Evolutionary conservation across 2,888 invertebrate genomes (phyloP).

Genomic region (Dolichopus griseipennis): DNA sequence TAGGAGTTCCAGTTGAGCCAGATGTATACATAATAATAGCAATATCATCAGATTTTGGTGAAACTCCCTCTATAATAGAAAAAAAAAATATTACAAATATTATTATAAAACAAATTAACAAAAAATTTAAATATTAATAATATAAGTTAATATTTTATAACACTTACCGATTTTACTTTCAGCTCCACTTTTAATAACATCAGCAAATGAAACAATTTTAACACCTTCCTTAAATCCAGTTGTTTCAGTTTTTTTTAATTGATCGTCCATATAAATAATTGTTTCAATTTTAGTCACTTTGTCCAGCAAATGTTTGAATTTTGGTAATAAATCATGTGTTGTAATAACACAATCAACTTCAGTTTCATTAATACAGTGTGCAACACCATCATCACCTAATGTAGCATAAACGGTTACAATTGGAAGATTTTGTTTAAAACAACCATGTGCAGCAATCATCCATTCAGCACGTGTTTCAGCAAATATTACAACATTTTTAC

Average conservation of each 20-base stretch:
- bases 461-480: constrained; percentile 97
- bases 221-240: constrained; percentile 65
- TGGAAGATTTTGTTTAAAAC: constrained; percentile 89
- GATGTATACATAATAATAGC: constrained; percentile 99
- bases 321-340: constrained; percentile 81
- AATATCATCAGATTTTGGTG: constrained; percentile 64
- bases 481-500: constrained; percentile 79
- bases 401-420: constrained; percentile 97
- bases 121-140: constrained; percentile 6
- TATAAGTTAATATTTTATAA: background rate
- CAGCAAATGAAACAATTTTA: constrained; percentile 62
- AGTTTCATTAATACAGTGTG: constrained; percentile 94
- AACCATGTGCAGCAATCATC: constrained; percentile 93
- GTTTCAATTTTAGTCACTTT: constrained; percentile 68
- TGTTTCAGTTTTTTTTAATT: constrained; percentile 61
- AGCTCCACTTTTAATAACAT: constrained; percentile 54
- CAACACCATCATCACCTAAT: constrained; percentile 90
- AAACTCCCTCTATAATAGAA: constrained; percentile 46
- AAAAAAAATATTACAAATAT: constrained; percentile 13
- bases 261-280: constrained; percentile 82
- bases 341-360: constrained; percentile 91
- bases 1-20: constrained; percentile 92
- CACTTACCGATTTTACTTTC: constrained; percentile 46
- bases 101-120: no score
- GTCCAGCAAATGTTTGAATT: constrained; percentile 69